These are phyloP conservation scores for Geotrupes spiniger DNA, from an alignment of 2,888 invertebrate genomes.

Conservation along the genomic window DNA sequence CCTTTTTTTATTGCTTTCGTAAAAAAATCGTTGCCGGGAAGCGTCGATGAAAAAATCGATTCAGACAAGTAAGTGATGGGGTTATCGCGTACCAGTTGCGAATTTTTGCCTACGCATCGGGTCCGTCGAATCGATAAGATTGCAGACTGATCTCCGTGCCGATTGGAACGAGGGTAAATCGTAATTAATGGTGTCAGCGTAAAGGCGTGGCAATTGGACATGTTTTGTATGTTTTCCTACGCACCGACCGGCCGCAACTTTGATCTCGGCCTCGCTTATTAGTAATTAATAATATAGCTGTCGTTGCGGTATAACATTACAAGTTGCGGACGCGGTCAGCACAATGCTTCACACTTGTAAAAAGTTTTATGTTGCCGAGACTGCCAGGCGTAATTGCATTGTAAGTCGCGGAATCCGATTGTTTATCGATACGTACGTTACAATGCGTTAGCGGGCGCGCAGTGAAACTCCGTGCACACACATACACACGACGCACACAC, in stretches of 20 bases:
- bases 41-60: no score
- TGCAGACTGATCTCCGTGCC: no score
- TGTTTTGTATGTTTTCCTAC: conserved; percentile 30
- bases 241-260: conserved; percentile 27
- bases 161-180: conserved; percentile 8
- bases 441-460: conserved; percentile 24
- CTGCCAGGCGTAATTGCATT: conserved; percentile 21
- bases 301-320: conserved; percentile 20
- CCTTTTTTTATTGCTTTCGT: no score
- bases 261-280: conserved; percentile 28
- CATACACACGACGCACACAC: no score
- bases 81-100: no score
- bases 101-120: no score
- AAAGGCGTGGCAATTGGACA: conserved; percentile 30
- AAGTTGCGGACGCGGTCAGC: conserved; percentile 15
- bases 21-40: no score
- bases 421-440: conserved; percentile 28
- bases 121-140: no score
- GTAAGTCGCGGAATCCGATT: conserved; percentile 26
- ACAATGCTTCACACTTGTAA: conserved; percentile 16
- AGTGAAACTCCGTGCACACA: conserved; percentile 14
- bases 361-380: conserved; percentile 14
- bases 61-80: no score
- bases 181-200: conserved; percentile 28
- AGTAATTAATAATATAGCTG: conserved; percentile 28